phyloP scores from a whole-genome alignment of 2,888 invertebrate species.

The Microctonus hyperodae region DNA sequence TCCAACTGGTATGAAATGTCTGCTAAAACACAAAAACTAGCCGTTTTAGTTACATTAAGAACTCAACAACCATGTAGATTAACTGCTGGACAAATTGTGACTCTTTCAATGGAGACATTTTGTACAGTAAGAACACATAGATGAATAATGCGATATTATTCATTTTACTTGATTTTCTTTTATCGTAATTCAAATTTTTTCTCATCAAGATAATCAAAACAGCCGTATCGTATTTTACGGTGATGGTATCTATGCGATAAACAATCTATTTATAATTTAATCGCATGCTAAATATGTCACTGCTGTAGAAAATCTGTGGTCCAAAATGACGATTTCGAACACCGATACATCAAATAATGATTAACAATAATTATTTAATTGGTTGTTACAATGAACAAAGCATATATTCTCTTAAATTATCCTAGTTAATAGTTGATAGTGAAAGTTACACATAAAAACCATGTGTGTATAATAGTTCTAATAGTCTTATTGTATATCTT shows the following conservation, averaged over 20 bases:
- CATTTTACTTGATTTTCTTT: too few species aligned
- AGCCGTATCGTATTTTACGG: slow-evolving; percentile 33
- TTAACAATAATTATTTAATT: too few species aligned
- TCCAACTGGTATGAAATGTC: slow-evolving; percentile 28
- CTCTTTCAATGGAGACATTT: slow-evolving; percentile 30
- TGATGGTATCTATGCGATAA: slow-evolving; percentile 1
- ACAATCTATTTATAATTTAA: too few species aligned
- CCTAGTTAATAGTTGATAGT: too few species aligned
- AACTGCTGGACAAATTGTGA: slow-evolving; percentile 28
- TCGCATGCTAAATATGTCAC: too few species aligned
- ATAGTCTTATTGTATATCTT: too few species aligned
- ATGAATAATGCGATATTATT: neutral
- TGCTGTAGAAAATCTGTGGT: too few species aligned
- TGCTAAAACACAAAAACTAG: slow-evolving; percentile 21
- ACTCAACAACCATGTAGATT: slow-evolving; percentile 21
- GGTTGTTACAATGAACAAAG: too few species aligned
- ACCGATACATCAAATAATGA: too few species aligned
- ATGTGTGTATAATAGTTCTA: too few species aligned
- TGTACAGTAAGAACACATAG: slow-evolving; percentile 18
- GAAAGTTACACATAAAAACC: too few species aligned
- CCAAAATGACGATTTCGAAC: neutral
- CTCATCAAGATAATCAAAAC: slow-evolving; percentile 29
- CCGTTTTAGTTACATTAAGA: slow-evolving; percentile 23
- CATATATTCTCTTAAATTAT: too few species aligned
- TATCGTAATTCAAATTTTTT: neutral